Evolutionary conservation across 2,797 vertebrate species (phyloP).

Genomic region (Enteromius radiatus): DNA sequence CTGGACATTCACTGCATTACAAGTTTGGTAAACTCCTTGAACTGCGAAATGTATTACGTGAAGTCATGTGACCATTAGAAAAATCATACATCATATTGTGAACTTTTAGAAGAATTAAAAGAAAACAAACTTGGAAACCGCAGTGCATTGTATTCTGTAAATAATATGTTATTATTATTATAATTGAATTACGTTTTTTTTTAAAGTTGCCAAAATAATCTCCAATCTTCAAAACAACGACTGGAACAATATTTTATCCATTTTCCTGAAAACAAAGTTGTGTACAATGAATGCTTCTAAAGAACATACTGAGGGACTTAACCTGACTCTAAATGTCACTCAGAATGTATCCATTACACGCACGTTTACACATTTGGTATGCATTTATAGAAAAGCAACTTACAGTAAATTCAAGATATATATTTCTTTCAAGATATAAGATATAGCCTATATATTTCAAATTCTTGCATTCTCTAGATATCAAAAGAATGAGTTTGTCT

Average conservation of each 20-base stretch:
- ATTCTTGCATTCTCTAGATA: background rate
- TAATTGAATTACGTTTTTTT: background rate
- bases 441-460: background rate
- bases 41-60: background rate
- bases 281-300: background rate
- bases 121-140: background rate
- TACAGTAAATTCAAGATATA: background rate
- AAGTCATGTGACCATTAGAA: background rate
- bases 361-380: background rate
- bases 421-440: too few relatives aligned
- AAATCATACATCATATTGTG: background rate
- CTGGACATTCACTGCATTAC: background rate
- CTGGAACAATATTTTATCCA: background rate
- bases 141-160: background rate
- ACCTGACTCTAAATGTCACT: background rate
- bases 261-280: background rate
- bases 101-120: background rate
- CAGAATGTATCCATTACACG: background rate
- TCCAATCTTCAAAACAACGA: background rate
- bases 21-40: background rate
- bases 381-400: background rate
- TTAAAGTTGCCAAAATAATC: background rate
- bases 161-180: too few relatives aligned
- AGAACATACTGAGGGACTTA: background rate
- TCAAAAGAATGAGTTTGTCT: background rate